Evolutionary conservation across 2,888 invertebrate species (phyloP).

Genomic region (Brachyptera putata): DNA sequence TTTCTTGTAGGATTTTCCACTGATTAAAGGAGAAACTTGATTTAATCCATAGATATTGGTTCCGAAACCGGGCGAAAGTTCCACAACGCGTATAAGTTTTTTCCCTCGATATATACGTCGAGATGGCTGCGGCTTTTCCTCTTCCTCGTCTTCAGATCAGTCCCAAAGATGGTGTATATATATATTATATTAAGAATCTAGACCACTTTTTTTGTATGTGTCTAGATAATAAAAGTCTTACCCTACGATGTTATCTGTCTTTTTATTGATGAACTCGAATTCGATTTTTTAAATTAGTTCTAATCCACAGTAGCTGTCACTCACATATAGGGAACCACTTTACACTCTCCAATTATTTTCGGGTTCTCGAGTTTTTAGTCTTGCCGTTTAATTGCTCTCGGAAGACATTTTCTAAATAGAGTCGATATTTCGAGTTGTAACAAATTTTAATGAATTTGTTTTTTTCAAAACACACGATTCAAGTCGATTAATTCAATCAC

Average conservation of each 20-base stretch:
- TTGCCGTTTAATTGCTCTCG: neutral
- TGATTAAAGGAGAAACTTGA: neutral
- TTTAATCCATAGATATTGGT: neutral
- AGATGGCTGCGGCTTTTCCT: neutral
- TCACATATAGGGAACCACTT: neutral
- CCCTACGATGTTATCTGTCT: neutral
- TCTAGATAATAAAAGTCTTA: neutral
- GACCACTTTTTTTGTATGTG: constrained; percentile 6
- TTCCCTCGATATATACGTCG: neutral
- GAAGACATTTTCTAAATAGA: too few relatives aligned
- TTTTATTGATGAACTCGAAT: constrained; percentile 3
- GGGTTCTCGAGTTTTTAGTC: too few relatives aligned
- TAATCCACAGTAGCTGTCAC: constrained; percentile 13
- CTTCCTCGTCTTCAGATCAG: neutral
- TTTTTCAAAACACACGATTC: too few relatives aligned
- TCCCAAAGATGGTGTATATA: neutral
- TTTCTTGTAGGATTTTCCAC: constrained; percentile 1
- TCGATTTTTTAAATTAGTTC: constrained; percentile 7
- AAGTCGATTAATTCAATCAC: too few relatives aligned
- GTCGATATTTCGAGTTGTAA: too few relatives aligned
- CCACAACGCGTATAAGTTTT: neutral
- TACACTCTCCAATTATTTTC: neutral
- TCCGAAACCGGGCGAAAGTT: constrained; percentile 2
- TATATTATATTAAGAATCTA: constrained; percentile 4
- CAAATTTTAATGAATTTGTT: too few relatives aligned